Percentiles rank a stretch among this genome's conserved stretches.
These are phyloP conservation scores for Machimus atricapillus DNA, from an alignment of 2,888 invertebrate species.

Conservation along the genomic window DNA sequence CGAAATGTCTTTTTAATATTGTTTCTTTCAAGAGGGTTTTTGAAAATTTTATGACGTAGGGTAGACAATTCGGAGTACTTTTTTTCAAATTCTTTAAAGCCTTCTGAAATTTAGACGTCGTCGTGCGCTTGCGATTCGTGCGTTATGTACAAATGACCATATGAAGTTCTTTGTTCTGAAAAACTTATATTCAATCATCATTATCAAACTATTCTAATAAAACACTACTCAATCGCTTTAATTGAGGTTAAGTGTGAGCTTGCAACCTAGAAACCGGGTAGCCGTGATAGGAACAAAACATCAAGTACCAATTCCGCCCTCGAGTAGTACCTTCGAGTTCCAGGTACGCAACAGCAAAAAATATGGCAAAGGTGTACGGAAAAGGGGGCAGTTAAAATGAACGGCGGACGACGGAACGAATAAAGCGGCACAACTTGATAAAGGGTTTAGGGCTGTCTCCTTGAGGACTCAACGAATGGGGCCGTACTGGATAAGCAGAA, in stretches of 20 bases:
- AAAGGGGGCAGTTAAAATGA: background rate
- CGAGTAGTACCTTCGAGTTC: background rate
- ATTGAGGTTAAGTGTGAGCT: slow-evolving; percentile 11
- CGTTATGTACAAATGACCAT: background rate
- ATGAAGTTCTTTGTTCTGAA: background rate
- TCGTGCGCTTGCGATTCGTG: background rate
- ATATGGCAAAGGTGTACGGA: background rate
- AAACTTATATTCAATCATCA: background rate
- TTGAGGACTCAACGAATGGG: background rate
- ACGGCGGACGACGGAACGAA: background rate
- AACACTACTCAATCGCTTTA: background rate
- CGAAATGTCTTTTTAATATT: too few relatives aligned
- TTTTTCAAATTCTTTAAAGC: too few relatives aligned
- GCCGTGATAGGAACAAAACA: background rate
- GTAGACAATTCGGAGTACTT: too few relatives aligned
- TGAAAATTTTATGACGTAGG: too few relatives aligned
- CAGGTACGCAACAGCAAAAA: background rate
- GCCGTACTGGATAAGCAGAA: background rate
- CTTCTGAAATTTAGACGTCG: too few relatives aligned
- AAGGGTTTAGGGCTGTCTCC: background rate
- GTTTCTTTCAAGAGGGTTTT: too few relatives aligned
- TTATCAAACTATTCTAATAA: background rate
- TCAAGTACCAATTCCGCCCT: background rate
- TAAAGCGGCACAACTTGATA: background rate
- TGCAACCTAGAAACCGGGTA: background rate